Evolutionary conservation across 2,797 vertebrate genomes (phyloP), one percentile per base, ranked within the genome.

Genomic region (Acanthurus leucopareius): DNA sequence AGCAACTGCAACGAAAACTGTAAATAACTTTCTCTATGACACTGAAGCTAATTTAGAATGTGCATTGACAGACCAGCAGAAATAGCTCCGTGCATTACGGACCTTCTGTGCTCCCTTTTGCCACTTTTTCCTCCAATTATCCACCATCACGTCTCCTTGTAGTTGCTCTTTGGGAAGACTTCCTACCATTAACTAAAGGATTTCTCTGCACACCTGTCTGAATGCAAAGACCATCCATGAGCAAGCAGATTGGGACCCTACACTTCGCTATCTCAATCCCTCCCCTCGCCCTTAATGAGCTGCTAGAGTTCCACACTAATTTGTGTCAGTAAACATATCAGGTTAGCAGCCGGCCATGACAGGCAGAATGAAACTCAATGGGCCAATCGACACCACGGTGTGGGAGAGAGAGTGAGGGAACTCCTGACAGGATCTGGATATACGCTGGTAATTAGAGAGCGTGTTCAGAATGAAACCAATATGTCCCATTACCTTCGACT

Each of bases 61-160:
- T 4, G 44, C 70, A 73, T 69, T 91, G 93, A 94, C 89, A 88
- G 91, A 77, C 66, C 86, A 73, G 86, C 82, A 83, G 70, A 67
- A 72, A 32, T 1, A 71, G 65, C 66, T 68, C n/a, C 42, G 57
- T 19, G 71, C 66, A 51, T 51, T 69, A 65, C 85, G 58, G 79
- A 84, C 80, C 73, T 65, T 62, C 62, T 47, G 77, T 72, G 81
- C 48, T 16, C 71, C 73, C 57, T 78, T 83, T 84, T 47, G 72
- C 75, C 28, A 66, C 63, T 64, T 47, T 77, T 76, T 76, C 77
- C 72, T 89, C 92, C 88, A 94, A 92, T 93, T 93, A 94, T 77
- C 82, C 75, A 58, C 67, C 88, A 68, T 87, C 88, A 86, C 66
- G 20, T 82, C 83, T 68, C 38, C 78, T 69, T 72, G 79, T 53